Conservation (phyloP, 2,888 invertebrate species). For the Neoascia interrupta region DNA sequence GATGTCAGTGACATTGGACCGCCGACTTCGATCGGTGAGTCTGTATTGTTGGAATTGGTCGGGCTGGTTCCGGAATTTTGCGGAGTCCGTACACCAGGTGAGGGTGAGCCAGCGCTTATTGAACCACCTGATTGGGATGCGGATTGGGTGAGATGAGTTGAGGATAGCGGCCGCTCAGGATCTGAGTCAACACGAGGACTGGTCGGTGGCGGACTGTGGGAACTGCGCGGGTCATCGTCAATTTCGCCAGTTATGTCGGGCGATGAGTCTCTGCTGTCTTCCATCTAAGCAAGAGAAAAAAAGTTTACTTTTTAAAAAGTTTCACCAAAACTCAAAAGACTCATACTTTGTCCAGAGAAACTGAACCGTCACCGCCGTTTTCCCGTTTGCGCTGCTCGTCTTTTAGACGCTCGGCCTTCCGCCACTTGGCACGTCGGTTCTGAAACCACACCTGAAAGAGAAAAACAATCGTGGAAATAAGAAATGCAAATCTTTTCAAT, state of each 20-base stretch:
- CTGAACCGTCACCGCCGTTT: constrained; percentile 84
- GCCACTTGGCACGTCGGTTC: constrained; percentile 95
- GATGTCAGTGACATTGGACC: constrained; percentile 79
- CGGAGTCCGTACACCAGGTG: constrained; percentile 78
- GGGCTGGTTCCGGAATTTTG: constrained; percentile 80
- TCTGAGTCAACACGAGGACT: constrained; percentile 78
- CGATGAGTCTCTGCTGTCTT: constrained; percentile 79
- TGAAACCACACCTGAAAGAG: constrained; percentile 93
- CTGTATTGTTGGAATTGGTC: constrained; percentile 82
- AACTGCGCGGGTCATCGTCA: constrained; percentile 78
- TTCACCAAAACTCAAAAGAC: background rate
- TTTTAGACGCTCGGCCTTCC: constrained; percentile 94
- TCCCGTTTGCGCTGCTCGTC: constrained; percentile 93
- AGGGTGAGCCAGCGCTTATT: constrained; percentile 80
- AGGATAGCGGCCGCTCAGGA: constrained; percentile 78
- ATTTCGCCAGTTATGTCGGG: constrained; percentile 80
- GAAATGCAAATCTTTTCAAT: too few relatives aligned
- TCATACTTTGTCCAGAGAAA: constrained; percentile 81
- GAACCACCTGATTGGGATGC: constrained; percentile 81
- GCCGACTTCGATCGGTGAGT: constrained; percentile 82
- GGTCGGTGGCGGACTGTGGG: constrained; percentile 77
- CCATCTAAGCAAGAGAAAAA: constrained; percentile 72
- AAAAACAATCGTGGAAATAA: too few relatives aligned
- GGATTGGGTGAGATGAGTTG: constrained; percentile 78
- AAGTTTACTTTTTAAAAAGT: background rate